Evolutionary conservation across 2,888 invertebrate genomes (phyloP).

Genomic region (Sarcophaga variegata): DNA sequence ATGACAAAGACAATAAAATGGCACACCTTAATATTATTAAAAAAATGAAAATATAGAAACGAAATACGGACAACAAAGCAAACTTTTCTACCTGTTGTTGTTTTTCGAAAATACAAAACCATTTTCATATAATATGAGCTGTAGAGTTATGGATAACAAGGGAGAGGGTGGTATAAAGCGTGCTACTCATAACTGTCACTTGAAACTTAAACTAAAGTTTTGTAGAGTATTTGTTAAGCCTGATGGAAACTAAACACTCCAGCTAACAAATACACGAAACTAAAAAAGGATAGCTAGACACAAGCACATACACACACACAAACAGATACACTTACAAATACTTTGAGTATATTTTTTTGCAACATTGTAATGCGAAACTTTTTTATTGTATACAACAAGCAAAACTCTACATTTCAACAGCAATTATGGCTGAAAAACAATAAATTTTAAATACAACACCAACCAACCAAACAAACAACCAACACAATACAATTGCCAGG

Average conservation of each 20-base stretch:
- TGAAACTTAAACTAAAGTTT: constrained; percentile 68
- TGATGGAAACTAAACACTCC: background rate
- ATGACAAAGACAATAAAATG: constrained; percentile 35
- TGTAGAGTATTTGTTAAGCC: constrained; percentile 44
- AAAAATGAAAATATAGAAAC: no score
- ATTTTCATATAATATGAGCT: constrained; percentile 46
- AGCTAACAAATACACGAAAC: constrained; percentile 13
- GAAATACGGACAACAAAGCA: background rate
- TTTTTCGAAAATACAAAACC: constrained; percentile 39
- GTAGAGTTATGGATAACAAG: background rate
- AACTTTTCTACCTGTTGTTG: constrained; percentile 62
- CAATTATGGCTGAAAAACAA: constrained; percentile 65
- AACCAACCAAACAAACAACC: constrained; percentile 17
- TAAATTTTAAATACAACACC: constrained; percentile 66
- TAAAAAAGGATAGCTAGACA: constrained; percentile 16
- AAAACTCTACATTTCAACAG: constrained; percentile 56
- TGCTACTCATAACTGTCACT: constrained; percentile 70
- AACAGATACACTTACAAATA: constrained; percentile 50
- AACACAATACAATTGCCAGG: background rate
- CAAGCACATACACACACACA: constrained; percentile 31
- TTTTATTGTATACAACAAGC: constrained; percentile 27
- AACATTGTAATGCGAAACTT: constrained; percentile 63
- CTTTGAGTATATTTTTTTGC: background rate
- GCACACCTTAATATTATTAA: constrained; percentile 44
- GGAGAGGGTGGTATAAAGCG: background rate